Percentiles rank a stretch among this genome's conserved stretches.
Evolutionary conservation across 2,113 vertebrate species (phyloP).

Genomic region (Channa argus): DNA sequence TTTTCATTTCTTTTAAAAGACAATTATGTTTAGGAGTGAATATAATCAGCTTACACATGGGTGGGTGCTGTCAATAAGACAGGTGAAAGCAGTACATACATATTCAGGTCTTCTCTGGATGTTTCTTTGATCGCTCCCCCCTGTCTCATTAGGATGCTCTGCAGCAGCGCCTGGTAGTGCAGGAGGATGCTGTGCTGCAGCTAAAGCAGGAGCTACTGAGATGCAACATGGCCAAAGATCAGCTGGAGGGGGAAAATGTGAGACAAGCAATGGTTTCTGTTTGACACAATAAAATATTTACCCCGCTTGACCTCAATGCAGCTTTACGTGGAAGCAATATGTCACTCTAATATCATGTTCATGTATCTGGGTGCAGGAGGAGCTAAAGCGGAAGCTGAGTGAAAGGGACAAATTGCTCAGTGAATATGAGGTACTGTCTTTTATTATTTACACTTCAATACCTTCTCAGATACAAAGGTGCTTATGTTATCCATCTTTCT

Average conservation of each 20-base stretch:
- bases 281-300: conserved; percentile 52
- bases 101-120: conserved; percentile 46
- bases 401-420: conserved; percentile 90
- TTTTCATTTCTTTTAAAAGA: neutral
- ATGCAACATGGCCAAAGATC: conserved; percentile 93
- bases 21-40: neutral
- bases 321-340: conserved; percentile 14
- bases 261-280: conserved; percentile 76
- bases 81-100: conserved; percentile 38
- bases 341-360: conserved; percentile 10
- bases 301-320: conserved; percentile 26
- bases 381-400: conserved; percentile 92
- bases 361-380: conserved; percentile 81
- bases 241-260: conserved; percentile 93
- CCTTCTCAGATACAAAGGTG: conserved; percentile 4
- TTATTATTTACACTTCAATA: conserved; percentile 21
- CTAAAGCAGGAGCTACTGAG: conserved; percentile 96
- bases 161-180: conserved; percentile 92
- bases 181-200: conserved; percentile 92
- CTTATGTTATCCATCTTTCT: conserved; percentile 40
- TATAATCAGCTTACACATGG: neutral
- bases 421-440: conserved; percentile 89
- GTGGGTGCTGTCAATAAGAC: conserved; percentile 16
- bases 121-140: conserved; percentile 58
- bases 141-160: conserved; percentile 89